These are phyloP conservation scores for Malacosoma neustria DNA, from an alignment of 2,888 invertebrate genomes.

Conservation along the genomic window DNA sequence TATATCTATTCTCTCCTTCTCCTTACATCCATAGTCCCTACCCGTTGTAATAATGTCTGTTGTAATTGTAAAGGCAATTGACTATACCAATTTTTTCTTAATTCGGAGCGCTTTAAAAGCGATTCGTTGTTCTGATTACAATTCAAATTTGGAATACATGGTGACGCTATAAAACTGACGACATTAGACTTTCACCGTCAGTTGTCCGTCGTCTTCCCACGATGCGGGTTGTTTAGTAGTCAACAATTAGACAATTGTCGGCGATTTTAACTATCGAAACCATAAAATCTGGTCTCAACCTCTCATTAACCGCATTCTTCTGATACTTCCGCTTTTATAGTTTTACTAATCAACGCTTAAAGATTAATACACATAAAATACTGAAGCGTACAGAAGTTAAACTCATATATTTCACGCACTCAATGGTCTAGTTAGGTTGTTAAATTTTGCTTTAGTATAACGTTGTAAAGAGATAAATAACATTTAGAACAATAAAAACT, in stretches of 20 bases:
- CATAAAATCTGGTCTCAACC: slow-evolving; percentile 68
- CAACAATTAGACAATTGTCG: slow-evolving; percentile 74
- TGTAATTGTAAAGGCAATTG: slow-evolving; percentile 34
- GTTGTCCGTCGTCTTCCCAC: slow-evolving; percentile 59
- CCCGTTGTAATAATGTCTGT: neutral
- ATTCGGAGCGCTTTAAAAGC: slow-evolving; percentile 49
- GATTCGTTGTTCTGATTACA: slow-evolving; percentile 55
- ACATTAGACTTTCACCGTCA: slow-evolving; percentile 63
- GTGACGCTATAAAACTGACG: slow-evolving; percentile 54
- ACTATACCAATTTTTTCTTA: slow-evolving; percentile 26
- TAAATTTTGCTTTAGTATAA: no score
- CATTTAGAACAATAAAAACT: no score
- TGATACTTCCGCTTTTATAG: slow-evolving; percentile 75
- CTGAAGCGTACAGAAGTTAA: no score
- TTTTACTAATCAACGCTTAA: slow-evolving; percentile 71
- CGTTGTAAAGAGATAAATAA: no score
- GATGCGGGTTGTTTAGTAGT: slow-evolving; percentile 57
- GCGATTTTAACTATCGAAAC: slow-evolving; percentile 64
- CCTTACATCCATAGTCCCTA: no score
- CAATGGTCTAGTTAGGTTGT: no score
- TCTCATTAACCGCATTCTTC: slow-evolving; percentile 73
- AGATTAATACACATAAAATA: slow-evolving; percentile 45
- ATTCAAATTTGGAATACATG: slow-evolving; percentile 49
- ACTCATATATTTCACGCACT: no score
- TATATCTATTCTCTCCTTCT: no score